phyloP scores from a whole-genome alignment of 2,888 invertebrate species.

The Synergus japonicus region DNA sequence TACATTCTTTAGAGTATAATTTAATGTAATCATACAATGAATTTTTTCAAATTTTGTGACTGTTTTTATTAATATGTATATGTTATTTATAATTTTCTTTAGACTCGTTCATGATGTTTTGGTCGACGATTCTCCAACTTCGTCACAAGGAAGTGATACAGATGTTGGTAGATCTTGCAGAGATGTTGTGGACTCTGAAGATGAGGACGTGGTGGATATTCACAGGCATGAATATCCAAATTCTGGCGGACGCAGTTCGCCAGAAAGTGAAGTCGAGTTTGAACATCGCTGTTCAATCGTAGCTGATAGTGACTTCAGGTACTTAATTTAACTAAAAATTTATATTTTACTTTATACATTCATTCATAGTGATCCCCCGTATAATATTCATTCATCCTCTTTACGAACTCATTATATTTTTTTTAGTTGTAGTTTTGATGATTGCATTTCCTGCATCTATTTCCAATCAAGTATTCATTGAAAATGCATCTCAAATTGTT shows the following conservation, averaged over 20 bases:
- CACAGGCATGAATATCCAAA: constrained; percentile 68
- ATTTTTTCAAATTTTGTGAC: not conserved
- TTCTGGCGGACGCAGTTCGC: constrained; percentile 69
- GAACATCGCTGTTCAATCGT: constrained; percentile 73
- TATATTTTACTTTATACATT: not conserved
- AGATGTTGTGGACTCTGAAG: constrained; percentile 71
- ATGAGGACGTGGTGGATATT: constrained; percentile 69
- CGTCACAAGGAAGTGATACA: constrained; percentile 85
- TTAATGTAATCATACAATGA: not conserved
- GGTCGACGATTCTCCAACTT: constrained; percentile 89
- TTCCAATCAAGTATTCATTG: not conserved
- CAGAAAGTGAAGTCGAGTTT: constrained; percentile 73
- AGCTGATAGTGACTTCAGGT: constrained; percentile 76
- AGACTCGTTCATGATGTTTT: constrained; percentile 92
- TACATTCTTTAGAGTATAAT: not conserved
- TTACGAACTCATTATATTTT: not conserved
- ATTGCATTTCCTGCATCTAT: not conserved
- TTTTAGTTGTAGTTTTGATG: constrained; percentile 2
- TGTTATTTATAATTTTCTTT: constrained; percentile 57
- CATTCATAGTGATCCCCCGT: not conserved
- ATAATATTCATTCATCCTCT: not conserved
- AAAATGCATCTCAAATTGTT: not conserved
- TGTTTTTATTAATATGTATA: not conserved
- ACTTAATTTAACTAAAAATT: constrained; percentile 6
- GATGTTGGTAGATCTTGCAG: constrained; percentile 78